A percentile compares a stretch with the other conserved stretches of the same genome.
Conservation (phyloP, 2,113 vertebrate genomes). For the Microcebus griseorufus region DNA sequence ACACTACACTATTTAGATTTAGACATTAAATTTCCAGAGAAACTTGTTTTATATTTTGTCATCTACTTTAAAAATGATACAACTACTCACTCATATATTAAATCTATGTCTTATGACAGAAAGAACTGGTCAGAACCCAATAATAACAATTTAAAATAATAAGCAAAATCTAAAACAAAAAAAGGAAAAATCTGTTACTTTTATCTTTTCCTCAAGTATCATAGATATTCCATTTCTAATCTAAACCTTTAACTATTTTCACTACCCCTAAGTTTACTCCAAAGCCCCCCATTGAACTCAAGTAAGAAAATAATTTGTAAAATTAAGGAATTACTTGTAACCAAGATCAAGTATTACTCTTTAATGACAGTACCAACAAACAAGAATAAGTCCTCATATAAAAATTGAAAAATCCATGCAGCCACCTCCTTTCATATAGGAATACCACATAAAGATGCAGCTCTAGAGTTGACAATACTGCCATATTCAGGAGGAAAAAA, state of each 20-base stretch:
- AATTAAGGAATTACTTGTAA: conserved; percentile 4
- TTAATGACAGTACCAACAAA: background rate
- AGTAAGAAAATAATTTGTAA: conserved; percentile 39
- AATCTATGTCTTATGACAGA: background rate
- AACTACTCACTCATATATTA: background rate
- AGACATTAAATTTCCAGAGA: conserved; percentile 22
- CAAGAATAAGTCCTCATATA: background rate
- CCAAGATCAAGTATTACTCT: conserved; percentile 34
- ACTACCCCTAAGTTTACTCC: background rate
- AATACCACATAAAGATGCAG: background rate
- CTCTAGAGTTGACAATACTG: background rate
- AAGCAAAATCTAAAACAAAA: too few relatives aligned
- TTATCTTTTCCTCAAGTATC: background rate
- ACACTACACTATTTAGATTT: background rate
- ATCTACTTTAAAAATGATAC: background rate
- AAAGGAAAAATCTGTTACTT: background rate
- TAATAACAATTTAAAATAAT: background rate
- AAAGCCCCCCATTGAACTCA: background rate
- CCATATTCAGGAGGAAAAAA: background rate
- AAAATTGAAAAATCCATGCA: background rate
- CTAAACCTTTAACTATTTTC: background rate
- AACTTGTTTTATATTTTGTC: conserved; percentile 9
- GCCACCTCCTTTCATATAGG: background rate
- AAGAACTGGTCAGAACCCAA: background rate
- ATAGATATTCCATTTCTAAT: conserved; percentile 12